These are phyloP conservation scores for Drosophila sp. DNA, from an alignment of 1,140 invertebrate species.

Conservation along the genomic window DNA sequence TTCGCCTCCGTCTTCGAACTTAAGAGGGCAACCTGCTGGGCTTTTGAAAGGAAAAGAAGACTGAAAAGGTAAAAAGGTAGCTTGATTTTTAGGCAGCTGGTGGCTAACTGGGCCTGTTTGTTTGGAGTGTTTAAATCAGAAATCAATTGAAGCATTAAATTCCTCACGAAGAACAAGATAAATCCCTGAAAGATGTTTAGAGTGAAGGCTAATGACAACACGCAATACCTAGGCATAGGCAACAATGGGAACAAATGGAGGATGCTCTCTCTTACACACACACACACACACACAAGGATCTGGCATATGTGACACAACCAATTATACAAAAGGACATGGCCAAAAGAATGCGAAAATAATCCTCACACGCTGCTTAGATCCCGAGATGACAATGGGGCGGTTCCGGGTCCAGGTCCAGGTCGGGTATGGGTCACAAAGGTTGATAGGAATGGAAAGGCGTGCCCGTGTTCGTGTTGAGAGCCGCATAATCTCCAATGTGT, in stretches of 20 bases:
- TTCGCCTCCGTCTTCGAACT: constrained; percentile 7
- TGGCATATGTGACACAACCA: constrained; percentile 69
- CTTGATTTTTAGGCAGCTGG: constrained; percentile 38
- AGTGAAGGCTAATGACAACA: constrained; percentile 50
- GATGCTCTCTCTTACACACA: constrained; percentile 13
- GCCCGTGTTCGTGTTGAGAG: constrained; percentile 53
- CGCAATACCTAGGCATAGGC: constrained; percentile 48
- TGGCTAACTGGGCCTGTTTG: constrained; percentile 22
- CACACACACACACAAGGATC: constrained; percentile 8
- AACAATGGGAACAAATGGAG: constrained; percentile 4
- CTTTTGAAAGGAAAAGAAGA: constrained; percentile 27
- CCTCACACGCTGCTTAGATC: constrained; percentile 73
- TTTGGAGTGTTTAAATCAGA: constrained; percentile 61
- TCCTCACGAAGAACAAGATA: constrained; percentile 50
- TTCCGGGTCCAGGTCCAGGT: constrained; percentile 15
- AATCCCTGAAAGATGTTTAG: constrained; percentile 50
- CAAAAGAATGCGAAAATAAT: constrained; percentile 67
- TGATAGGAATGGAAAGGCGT: constrained; percentile 26
- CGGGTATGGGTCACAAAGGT: constrained; percentile 32
- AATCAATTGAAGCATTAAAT: constrained; percentile 81
- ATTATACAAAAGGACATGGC: constrained; percentile 72
- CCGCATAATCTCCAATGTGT: constrained; percentile 68
- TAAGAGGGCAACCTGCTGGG: constrained; percentile 63
- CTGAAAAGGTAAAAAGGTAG: constrained; percentile 5
- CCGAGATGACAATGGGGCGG: constrained; percentile 55